Percentiles rank a stretch among this genome's conserved stretches.
These are phyloP conservation scores for Busseola fusca DNA, from an alignment of 2,888 invertebrate genomes.

Conservation along the genomic window DNA sequence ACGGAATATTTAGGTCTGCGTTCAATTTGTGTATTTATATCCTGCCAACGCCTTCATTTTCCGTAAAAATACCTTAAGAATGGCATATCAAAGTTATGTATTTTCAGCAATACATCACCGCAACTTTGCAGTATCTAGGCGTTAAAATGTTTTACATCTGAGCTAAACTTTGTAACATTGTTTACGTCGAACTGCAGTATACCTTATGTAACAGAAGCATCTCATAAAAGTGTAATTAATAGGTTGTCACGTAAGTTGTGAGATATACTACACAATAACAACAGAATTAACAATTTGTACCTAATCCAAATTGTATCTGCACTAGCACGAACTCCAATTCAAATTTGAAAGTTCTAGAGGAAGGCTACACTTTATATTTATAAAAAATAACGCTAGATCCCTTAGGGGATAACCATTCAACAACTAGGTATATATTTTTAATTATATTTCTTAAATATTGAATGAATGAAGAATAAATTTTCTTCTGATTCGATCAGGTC, in stretches of 20 bases:
- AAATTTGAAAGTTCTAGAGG: not conserved
- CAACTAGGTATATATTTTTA: not conserved
- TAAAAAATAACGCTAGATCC: too few species aligned
- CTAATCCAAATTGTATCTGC: slow-evolving; percentile 16
- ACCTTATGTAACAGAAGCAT: not conserved
- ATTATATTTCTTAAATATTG: not conserved
- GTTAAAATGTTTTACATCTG: slow-evolving; percentile 4
- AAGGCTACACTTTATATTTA: too few species aligned
- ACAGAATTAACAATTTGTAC: not conserved
- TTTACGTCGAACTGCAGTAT: not conserved
- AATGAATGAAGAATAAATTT: too few species aligned
- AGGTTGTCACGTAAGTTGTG: not conserved
- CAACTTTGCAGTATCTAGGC: not conserved
- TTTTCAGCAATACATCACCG: slow-evolving; percentile 17
- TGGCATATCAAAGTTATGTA: slow-evolving; percentile 22
- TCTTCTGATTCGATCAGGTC: not conserved
- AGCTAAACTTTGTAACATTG: not conserved
- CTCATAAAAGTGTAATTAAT: not conserved
- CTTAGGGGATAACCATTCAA: not conserved
- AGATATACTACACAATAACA: not conserved
- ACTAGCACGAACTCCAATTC: not conserved
- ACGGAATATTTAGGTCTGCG: slow-evolving; percentile 42
- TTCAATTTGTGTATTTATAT: slow-evolving; percentile 40
- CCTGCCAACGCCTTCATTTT: slow-evolving; percentile 25
- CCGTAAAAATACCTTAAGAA: slow-evolving; percentile 22